Base-by-base conservation (phyloP, 1,140 invertebrate species). In the Zaprionus ghesquierei region DNA sequence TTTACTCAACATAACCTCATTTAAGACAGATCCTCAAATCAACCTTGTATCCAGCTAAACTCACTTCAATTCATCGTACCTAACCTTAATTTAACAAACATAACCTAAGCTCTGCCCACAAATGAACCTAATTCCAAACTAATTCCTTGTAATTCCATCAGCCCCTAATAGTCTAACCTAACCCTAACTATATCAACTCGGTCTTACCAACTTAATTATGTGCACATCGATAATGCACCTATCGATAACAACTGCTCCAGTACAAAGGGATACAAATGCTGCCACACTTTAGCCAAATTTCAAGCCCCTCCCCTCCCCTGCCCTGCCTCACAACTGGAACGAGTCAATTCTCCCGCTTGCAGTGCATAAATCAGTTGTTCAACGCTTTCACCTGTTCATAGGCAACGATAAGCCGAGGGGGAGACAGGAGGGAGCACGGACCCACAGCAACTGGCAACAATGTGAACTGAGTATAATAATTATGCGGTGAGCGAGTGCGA, bases 391-490 rank as follows among this genome's bases (percentile, higher is more conserved):
- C 35, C 35, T 15, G 35, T 13, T 33, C 31, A 33, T 33, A 33
- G 31, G 13, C 29, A 31, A 31, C 31, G 31, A 33, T 33, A 4
- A 33, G 31, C 31, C 31, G 35, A 41, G 35, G n/a, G 35, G n/a
- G 29, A 41, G 35, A 1, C 33, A 44, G 35, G n/a, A n/a, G n/a
- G n/a, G n/a, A n/a, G n/a, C n/a, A n/a, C n/a, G n/a, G n/a, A n/a
- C n/a, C n/a, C n/a, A n/a, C n/a, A n/a, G n/a, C n/a, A n/a, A n/a
- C n/a, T n/a, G 41, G 22, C 56, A 63, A 41, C 69, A 65, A 51
- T 65, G 61, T 56, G 31, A 71, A 23, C 20, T 20, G 54, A 53
- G 33, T 56, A n/a, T n/a, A 49, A 69, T 69, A 58, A 74, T 73
- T 69, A 61, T 54, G 65, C n/a, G 44, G 38, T 20, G 20, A 29